Evolutionary conservation across 2,113 vertebrate genomes (phyloP).

Genomic region (Dromaius novaehollandiae): DNA sequence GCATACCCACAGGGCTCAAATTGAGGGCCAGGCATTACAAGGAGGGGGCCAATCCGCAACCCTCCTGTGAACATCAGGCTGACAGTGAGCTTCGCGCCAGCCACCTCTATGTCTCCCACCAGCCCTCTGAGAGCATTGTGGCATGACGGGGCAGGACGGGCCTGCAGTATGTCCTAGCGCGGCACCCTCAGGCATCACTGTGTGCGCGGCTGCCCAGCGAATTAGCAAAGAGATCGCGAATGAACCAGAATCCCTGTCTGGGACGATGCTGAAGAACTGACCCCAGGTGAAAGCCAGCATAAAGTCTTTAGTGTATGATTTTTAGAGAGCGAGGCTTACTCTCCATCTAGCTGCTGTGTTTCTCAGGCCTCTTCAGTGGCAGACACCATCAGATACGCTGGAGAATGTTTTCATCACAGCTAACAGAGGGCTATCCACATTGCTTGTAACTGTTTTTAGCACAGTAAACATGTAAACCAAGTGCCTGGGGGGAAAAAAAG

Average conservation of each 20-base stretch:
- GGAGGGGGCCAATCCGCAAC: neutral
- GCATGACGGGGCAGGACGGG: rapidly evolving
- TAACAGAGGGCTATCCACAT: conserved; percentile 71
- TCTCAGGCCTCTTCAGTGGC: conserved; percentile 19
- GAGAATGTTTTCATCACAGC: conserved; percentile 69
- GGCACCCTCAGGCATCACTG: neutral
- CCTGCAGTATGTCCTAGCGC: rapidly evolving
- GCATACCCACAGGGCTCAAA: neutral
- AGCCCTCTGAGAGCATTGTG: neutral
- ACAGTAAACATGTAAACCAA: conserved; percentile 69
- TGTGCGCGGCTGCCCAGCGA: neutral
- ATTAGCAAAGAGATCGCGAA: neutral
- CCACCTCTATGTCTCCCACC: neutral
- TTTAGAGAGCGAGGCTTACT: neutral
- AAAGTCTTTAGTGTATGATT: rapidly evolving
- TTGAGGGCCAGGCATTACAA: neutral
- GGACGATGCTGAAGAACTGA: neutral
- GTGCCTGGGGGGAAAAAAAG: neutral
- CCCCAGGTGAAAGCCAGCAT: neutral
- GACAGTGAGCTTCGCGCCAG: neutral
- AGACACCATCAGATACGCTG: neutral
- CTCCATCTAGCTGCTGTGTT: neutral
- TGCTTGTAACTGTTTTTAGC: conserved; percentile 71
- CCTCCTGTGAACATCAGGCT: neutral
- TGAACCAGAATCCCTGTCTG: neutral